phyloP scores from a whole-genome alignment of 1,140 invertebrate species.

The Paralvinella palmiformis region DNA sequence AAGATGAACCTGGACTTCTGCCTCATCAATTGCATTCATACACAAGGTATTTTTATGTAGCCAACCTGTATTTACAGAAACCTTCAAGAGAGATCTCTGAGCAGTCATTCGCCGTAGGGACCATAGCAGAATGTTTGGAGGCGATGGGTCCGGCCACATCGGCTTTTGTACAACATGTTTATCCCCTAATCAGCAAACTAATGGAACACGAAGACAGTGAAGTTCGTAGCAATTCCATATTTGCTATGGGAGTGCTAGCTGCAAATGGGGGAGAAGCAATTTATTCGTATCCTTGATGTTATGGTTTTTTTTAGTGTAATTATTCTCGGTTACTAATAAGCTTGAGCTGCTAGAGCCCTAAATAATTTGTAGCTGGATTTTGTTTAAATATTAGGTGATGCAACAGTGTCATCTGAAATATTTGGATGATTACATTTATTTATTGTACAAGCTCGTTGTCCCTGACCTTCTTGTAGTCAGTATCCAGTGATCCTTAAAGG shows the following conservation, averaged over 20 bases:
- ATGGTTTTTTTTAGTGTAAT: neutral
- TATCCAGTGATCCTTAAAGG: constrained; percentile 61
- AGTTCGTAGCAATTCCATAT: constrained; percentile 71
- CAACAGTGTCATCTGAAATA: neutral
- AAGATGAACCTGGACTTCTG: too few species aligned
- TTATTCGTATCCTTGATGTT: constrained; percentile 55
- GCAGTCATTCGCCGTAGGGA: constrained; percentile 66
- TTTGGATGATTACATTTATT: neutral
- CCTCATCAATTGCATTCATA: too few species aligned
- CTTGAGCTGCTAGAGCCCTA: neutral
- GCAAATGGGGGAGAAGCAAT: constrained; percentile 58
- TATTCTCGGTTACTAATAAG: neutral
- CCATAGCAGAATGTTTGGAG: constrained; percentile 66
- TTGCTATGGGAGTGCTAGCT: constrained; percentile 67
- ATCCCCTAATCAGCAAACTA: constrained; percentile 59
- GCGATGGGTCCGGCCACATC: constrained; percentile 54
- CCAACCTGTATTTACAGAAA: constrained; percentile 51
- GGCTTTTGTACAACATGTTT: constrained; percentile 58
- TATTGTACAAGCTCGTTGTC: neutral
- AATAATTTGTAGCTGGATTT: neutral
- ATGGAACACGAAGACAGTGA: constrained; percentile 61
- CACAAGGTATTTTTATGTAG: too few species aligned
- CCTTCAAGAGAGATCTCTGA: constrained; percentile 54
- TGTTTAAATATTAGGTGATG: neutral
- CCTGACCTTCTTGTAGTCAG: neutral